Base-by-base conservation (phyloP, 2,888 invertebrate species). In the Brachycybe producta region DNA sequence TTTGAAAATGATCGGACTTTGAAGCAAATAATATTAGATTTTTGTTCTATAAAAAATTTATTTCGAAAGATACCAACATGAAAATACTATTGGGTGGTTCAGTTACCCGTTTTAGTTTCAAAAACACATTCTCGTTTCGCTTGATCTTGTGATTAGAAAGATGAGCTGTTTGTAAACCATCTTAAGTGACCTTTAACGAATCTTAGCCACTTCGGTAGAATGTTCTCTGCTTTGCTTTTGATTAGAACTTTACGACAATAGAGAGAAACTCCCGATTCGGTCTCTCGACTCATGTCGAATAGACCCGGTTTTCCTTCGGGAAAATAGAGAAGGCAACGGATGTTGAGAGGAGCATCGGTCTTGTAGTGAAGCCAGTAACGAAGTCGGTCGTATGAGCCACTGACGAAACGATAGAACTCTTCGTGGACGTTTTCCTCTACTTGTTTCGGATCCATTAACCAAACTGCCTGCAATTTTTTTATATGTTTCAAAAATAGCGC, bases 141-240 rank as follows among this genome's bases (percentile, higher is more conserved):
- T 11, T 36, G 15, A n/a, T 17, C 19, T 36, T 17, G n/a, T 15
- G 15, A 19, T 19, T 19, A 21, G n/a, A n/a, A n/a, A n/a, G n/a
- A n/a, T n/a, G n/a, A n/a, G n/a, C n/a, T n/a, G n/a, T n/a, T n/a
- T n/a, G n/a, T n/a, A n/a, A n/a, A n/a, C n/a, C n/a, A n/a, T n/a
- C n/a, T n/a, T n/a, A n/a, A n/a, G n/a, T n/a, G n/a, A 78, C 81
- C 95, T 76, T 91, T 91, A 2, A 97, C 74, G 69, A 97, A 97
- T 60, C 95, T 74, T 58, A 97, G 72, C 90, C 94, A 97, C 64
- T 90, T 87, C 0, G 94, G 94, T 55, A 95, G 70, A 56, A 95
- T 77, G 62, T 87, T 84, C 52, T 88, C 88, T 1, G 90, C 84
- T 64, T 83, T 84, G 61, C 80, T 83, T 69, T 94, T 88, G 55